A percentile compares a stretch with the other conserved stretches of the same genome.
These are phyloP conservation scores for Hydrolagus colliei DNA, from an alignment of 2,797 vertebrate species.

Conservation along the genomic window DNA sequence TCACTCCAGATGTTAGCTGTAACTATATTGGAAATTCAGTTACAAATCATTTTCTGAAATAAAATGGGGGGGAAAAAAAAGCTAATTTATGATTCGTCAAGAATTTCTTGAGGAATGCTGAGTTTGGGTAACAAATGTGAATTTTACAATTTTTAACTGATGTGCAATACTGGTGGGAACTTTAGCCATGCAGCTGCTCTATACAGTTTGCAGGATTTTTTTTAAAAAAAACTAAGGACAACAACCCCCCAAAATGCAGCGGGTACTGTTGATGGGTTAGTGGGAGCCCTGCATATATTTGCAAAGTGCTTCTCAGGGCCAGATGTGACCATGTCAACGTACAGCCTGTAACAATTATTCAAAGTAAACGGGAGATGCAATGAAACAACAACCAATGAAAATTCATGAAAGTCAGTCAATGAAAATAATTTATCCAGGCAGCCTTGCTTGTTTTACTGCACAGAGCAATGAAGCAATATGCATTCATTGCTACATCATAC, in stretches of 20 bases:
- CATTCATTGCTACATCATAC: conserved; percentile 32
- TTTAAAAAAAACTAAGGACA: neutral
- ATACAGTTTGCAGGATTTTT: neutral
- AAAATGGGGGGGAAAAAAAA: too few species aligned
- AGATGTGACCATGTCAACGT: conserved; percentile 39
- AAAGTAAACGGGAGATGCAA: conserved; percentile 25
- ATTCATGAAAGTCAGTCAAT: conserved; percentile 45
- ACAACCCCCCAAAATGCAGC: conserved; percentile 38
- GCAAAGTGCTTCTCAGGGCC: conserved; percentile 34
- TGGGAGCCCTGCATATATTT: conserved; percentile 40
- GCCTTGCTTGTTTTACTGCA: conserved; percentile 45
- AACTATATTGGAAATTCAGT: too few species aligned
- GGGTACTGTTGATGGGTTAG: conserved; percentile 34
- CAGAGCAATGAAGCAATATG: conserved; percentile 32
- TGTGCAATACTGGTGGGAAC: too few species aligned
- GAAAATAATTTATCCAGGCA: conserved; percentile 36
- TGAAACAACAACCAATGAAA: conserved; percentile 37
- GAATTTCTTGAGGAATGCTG: too few species aligned
- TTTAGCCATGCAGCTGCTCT: too few species aligned
- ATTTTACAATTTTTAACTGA: too few species aligned
- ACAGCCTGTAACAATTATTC: conserved; percentile 35
- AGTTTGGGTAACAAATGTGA: too few species aligned
- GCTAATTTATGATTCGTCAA: too few species aligned
- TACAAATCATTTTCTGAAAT: too few species aligned
- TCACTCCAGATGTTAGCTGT: too few species aligned